Base-by-base conservation (phyloP, 2,797 vertebrate genomes). In the Chaenodraco wilsoni region DNA sequence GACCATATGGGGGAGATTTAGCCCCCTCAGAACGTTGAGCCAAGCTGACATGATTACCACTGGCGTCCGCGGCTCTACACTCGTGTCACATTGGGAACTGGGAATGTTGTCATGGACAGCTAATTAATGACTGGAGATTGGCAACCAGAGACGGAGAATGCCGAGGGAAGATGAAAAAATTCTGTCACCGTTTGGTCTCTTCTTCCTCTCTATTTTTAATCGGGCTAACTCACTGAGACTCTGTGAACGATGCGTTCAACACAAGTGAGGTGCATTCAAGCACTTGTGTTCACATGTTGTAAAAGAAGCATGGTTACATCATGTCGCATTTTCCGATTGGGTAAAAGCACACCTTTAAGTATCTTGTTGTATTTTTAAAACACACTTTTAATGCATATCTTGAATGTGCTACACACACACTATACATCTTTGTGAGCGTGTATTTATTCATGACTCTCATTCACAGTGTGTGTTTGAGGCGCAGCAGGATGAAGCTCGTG, bases 1-100 rank as follows among this genome's bases (percentile, higher is more conserved):
- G 94, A 96, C 95, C 97, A 98, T 98, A 98, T 97, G 97, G 96
- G 95, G 94, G 95, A 95, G 95, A 96, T 97, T 98, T 96, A 96
- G 97, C 95, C 96, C 93, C 94, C 81, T 96, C 96, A 96, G 96
- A 97, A 96, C 96, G 94, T 87, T 87, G 94, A 85, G 95, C 96
- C 96, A 98, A 97, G 94, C 96, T 96, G 96, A 96, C 95, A 97
- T 95, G 95, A 96, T 96, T 96, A 96, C 93, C 92, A 93, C 94
- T 94, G 93, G 94, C 95, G 95, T 96, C 95, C 95, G 92, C 95
- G 94, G 93, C 95, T 93, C 94, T 95, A 92, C 92, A 94, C 95
- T 90, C 51, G 63, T 94, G 95, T 86, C 65, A 81, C 81, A 80
- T 70, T 88, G 78, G 79, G 93, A 95, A 95, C 91, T 91, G 94